Percentiles rank a stretch among this genome's conserved stretches.
These are phyloP conservation scores for Ciconia boyciana DNA, from an alignment of 2,113 vertebrate species.

Conservation along the genomic window DNA sequence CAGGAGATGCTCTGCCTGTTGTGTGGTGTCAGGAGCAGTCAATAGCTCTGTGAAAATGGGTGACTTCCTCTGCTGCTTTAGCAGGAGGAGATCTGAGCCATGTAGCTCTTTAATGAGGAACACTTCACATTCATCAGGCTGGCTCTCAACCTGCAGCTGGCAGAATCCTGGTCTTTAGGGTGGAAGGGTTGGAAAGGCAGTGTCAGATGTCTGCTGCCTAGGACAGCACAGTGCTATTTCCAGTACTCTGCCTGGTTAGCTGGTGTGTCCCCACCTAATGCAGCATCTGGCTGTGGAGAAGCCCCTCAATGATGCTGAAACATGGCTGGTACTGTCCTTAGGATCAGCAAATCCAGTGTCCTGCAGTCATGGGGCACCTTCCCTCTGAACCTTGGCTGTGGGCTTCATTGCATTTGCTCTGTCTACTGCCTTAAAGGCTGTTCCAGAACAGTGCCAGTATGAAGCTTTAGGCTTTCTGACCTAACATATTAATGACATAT, in stretches of 20 bases:
- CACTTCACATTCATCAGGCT: neutral
- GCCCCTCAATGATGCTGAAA: neutral
- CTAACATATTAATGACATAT: neutral
- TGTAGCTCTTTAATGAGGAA: neutral
- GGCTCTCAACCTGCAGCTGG: neutral
- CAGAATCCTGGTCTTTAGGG: no score
- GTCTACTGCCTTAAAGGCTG: neutral
- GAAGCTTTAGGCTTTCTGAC: neutral
- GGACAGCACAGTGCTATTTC: neutral
- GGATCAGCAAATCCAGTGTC: neutral
- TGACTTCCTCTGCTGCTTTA: neutral
- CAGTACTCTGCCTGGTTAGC: neutral
- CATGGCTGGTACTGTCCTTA: neutral
- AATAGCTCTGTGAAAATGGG: neutral
- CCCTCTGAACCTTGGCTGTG: no score
- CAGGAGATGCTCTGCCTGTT: neutral
- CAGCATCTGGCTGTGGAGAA: neutral
- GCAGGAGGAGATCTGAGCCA: neutral
- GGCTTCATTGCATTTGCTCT: neutral
- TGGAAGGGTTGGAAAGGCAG: neutral
- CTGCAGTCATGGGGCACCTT: neutral
- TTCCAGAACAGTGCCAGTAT: neutral
- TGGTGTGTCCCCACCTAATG: neutral
- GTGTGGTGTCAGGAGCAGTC: neutral
- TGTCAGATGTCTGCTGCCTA: neutral